These are phyloP conservation scores for Meta bourneti DNA, from an alignment of 2,888 invertebrate species.

Conservation along the genomic window DNA sequence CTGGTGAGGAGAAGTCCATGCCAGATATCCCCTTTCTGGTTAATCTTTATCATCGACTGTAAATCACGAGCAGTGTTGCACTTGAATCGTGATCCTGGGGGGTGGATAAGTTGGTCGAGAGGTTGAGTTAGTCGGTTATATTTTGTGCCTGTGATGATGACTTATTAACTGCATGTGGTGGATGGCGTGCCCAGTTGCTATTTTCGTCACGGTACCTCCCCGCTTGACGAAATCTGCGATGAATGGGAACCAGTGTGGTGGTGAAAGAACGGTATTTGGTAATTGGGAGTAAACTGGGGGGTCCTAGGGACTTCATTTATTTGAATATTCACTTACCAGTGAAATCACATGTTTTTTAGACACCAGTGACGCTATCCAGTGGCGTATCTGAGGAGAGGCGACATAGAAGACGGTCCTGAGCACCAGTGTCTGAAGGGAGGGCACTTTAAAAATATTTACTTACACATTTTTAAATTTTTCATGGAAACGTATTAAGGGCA, in stretches of 20 bases:
- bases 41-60: slow-evolving; percentile 56
- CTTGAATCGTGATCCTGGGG: slow-evolving; percentile 7
- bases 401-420: too few species aligned
- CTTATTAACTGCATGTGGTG: slow-evolving; percentile 53
- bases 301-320: not conserved
- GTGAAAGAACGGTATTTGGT: slow-evolving; percentile 36
- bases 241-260: not conserved
- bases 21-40: slow-evolving; percentile 24
- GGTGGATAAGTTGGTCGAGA: slow-evolving; percentile 27
- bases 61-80: slow-evolving; percentile 26
- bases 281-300: slow-evolving; percentile 37
- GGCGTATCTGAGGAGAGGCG: too few species aligned
- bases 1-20: slow-evolving; percentile 36
- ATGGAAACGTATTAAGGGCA: too few species aligned
- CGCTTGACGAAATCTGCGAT: not conserved
- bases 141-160: slow-evolving; percentile 28
- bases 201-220: slow-evolving; percentile 18
- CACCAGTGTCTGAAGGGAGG: too few species aligned
- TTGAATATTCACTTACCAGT: not conserved
- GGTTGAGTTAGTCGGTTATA: slow-evolving; percentile 11
- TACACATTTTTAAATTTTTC: too few species aligned
- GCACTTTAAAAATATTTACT: too few species aligned
- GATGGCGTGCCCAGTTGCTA: slow-evolving; percentile 12
- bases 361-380: not conserved
- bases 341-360: not conserved